Base-by-base conservation (phyloP, 2,113 vertebrate genomes). In the Myanophis thanlyinensis region DNA sequence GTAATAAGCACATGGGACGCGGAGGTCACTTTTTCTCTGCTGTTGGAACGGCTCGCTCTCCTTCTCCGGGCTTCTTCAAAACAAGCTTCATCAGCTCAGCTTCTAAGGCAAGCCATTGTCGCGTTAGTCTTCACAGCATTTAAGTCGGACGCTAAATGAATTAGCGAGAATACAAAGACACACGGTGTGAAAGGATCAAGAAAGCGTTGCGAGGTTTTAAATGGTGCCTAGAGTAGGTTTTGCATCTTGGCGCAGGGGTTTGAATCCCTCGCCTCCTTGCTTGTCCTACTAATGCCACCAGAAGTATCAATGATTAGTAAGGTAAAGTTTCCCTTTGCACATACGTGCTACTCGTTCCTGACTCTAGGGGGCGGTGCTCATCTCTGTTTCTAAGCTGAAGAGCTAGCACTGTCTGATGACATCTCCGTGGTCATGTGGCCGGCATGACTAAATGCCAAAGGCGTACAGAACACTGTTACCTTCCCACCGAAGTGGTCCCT, bases 41-140 rank as follows among this genome's bases (percentile, higher is more conserved):
- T 54, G 89, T 95, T 1, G 96, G 97, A 18, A 96, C 97, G 1
- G 98, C 99, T 95, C 98, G 99, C 90, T 99, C 99, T 3, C 98
- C 99, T n/a, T 99, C 99, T 18, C 99, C 99, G 40, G 98, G 98
- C 6, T 97, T 98, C 90, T 99, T 99, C 97, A 98, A 98, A 97
- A 97, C 98, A 10, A 99, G 98, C 96, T 98, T 99, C 94, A 96
- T 99, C 15, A 98, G 98, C 96, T 99, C 99, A 44, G 98, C 98
- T 92, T 99, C 99, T 22, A 99, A 99, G 98, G 99, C 99, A 93
- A 97, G 95, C 8, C 85, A 5, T 30, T 4, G 15, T 49, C 20
- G 20, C 25, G 27, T 85, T 91, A 27, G 23, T 59, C 44, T 56
- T 85, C 44, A 40, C 67, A 20, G 49, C 44, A 20, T 9, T 40